These are phyloP conservation scores for Coracopsis vasa DNA, from an alignment of 2,113 vertebrate genomes.

Conservation along the genomic window DNA sequence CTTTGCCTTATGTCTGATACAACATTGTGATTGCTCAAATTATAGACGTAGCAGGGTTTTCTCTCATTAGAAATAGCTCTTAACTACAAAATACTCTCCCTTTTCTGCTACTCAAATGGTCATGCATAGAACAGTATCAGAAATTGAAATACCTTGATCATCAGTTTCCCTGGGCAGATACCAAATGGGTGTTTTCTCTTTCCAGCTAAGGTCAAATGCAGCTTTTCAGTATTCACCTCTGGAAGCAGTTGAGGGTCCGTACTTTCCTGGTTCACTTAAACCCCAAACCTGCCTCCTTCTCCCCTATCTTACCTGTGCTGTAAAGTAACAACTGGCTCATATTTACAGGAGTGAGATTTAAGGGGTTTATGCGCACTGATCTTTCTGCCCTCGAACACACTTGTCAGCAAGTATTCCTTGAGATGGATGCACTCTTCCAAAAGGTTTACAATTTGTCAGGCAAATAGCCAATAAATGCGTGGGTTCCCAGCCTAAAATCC, in stretches of 20 bases:
- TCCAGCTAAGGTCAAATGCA: background rate
- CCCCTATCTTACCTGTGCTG: background rate
- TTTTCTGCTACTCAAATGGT: background rate
- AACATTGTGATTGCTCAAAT: background rate
- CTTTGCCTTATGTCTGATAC: background rate
- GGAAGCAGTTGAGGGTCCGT: background rate
- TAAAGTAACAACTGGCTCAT: background rate
- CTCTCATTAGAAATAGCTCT: background rate
- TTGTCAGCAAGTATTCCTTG: background rate
- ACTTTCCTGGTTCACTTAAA: background rate
- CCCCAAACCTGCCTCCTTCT: background rate
- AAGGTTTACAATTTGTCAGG: background rate
- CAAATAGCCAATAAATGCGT: background rate
- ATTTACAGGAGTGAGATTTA: conserved; percentile 72
- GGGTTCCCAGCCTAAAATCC: background rate
- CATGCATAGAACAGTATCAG: background rate
- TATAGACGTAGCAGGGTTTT: background rate
- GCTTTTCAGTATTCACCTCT: background rate
- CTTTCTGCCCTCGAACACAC: background rate
- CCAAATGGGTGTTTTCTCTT: background rate
- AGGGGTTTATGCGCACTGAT: conserved; percentile 15
- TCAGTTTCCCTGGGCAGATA: background rate
- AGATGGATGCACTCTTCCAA: background rate
- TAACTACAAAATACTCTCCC: background rate
- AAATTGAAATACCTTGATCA: background rate